Evolutionary conservation across 2,113 vertebrate species (phyloP).

Genomic region (Hemibagrus wyckioides): DNA sequence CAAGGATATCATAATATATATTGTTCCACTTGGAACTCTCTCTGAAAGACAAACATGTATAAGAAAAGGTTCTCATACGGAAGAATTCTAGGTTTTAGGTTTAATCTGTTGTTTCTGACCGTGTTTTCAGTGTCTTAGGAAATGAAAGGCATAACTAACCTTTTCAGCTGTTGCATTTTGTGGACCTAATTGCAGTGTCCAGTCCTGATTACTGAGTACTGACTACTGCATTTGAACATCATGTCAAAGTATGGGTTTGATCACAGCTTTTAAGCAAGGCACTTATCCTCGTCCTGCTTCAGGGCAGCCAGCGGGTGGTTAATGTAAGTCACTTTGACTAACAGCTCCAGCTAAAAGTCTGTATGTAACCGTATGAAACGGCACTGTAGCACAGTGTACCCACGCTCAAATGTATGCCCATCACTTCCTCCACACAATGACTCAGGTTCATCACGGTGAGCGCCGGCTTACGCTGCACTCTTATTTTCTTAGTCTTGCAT

Average conservation of each 20-base stretch:
- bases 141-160: background rate
- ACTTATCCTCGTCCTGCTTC: background rate
- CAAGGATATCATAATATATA: no score
- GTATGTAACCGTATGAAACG: background rate
- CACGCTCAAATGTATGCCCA: background rate
- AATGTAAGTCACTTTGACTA: conserved; percentile 12
- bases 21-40: background rate
- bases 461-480: background rate
- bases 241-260: background rate
- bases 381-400: background rate
- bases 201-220: background rate
- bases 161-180: background rate
- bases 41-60: background rate
- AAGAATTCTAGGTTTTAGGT: background rate
- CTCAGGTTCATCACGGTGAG: conserved; percentile 13
- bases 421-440: conserved; percentile 34
- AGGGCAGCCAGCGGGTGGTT: background rate
- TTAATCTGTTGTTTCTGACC: background rate
- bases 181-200: background rate
- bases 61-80: no score
- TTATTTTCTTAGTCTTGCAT: conserved; percentile 11
- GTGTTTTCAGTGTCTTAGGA: background rate
- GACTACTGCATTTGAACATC: background rate
- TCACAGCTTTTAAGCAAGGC: conserved; percentile 16
- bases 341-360: background rate